Evolutionary conservation across 1,140 invertebrate genomes (phyloP).

Genomic region (Pseudoatta argentina): DNA sequence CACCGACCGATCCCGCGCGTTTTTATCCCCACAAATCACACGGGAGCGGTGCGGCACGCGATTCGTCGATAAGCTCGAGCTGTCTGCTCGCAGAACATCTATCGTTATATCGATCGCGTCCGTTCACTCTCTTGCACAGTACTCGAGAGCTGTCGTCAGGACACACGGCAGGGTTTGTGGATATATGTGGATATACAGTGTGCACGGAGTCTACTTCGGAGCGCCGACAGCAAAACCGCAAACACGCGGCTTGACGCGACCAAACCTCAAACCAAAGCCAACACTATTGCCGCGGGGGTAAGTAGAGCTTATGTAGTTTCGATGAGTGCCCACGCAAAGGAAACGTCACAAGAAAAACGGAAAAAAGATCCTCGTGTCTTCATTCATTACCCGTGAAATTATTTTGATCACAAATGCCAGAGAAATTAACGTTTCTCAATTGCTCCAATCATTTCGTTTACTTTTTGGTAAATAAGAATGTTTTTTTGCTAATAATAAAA

Average conservation of each 20-base stretch:
- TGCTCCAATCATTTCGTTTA: neutral
- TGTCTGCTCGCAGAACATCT: conserved; percentile 58
- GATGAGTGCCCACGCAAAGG: conserved; percentile 61
- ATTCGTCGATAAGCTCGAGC: conserved; percentile 62
- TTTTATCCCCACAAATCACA: conserved; percentile 60
- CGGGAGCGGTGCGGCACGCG: conserved; percentile 57
- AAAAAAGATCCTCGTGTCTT: conserved; percentile 14
- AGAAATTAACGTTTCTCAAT: neutral
- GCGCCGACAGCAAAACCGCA: conserved; percentile 85
- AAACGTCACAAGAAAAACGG: conserved; percentile 27
- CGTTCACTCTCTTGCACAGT: conserved; percentile 44
- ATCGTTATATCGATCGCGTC: conserved; percentile 72
- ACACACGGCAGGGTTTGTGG: conserved; percentile 48
- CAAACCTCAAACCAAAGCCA: conserved; percentile 85
- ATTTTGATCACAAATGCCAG: neutral
- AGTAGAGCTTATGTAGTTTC: conserved; percentile 83
- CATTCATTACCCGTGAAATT: conserved; percentile 36
- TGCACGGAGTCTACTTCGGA: conserved; percentile 75
- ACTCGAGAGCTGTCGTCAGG: conserved; percentile 70
- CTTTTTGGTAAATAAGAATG: neutral
- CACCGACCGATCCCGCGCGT: conserved; percentile 53
- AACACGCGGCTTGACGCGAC: conserved; percentile 85
- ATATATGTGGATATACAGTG: conserved; percentile 62
- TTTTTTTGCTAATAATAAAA: neutral
- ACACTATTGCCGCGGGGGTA: conserved; percentile 82